These are phyloP conservation scores for Acanthacorydalis orientalis DNA, from an alignment of 2,888 invertebrate species.

Conservation along the genomic window DNA sequence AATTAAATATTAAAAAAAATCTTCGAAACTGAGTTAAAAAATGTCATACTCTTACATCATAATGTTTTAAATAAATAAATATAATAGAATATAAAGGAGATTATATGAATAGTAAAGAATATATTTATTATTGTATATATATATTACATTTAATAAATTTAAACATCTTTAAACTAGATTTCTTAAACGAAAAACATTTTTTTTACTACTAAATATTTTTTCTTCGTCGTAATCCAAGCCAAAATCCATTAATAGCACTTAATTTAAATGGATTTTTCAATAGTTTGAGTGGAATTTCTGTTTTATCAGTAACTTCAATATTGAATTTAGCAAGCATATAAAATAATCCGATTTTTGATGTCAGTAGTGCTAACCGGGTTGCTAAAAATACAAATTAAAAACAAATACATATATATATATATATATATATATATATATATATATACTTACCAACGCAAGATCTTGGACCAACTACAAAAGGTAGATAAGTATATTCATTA, in stretches of 20 bases:
- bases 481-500: neutral
- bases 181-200: too few species aligned
- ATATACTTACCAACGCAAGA: neutral
- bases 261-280: neutral
- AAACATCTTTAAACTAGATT: too few species aligned
- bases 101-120: too few species aligned
- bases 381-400: neutral
- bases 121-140: too few species aligned
- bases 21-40: too few species aligned
- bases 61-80: too few species aligned
- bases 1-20: too few species aligned
- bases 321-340: neutral
- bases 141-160: too few species aligned
- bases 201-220: too few species aligned
- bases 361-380: neutral
- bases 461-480: neutral
- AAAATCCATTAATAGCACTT: neutral
- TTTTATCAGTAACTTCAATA: neutral
- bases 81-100: too few species aligned
- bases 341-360: neutral
- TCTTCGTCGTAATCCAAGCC: neutral
- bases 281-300: neutral
- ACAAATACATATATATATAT: neutral
- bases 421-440: neutral
- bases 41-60: too few species aligned